Percentiles rank a stretch among this genome's conserved stretches.
These are phyloP conservation scores for Coryphaenoides rupestris DNA, from an alignment of 2,113 vertebrate species.

Conservation along the genomic window DNA sequence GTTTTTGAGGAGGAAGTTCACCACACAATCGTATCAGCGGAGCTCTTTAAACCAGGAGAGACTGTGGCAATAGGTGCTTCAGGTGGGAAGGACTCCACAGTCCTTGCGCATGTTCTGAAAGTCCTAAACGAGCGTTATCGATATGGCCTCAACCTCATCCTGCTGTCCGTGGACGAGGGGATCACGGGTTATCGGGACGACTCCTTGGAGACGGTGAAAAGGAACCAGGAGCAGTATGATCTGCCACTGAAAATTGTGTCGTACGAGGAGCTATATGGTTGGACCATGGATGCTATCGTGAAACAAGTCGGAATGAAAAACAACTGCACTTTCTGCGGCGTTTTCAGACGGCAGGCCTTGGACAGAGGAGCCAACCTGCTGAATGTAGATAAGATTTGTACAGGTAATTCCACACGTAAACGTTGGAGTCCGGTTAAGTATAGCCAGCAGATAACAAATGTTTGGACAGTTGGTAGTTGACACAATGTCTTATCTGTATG, in stretches of 20 bases:
- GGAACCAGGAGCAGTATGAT: constrained; percentile 78
- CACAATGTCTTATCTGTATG: background rate
- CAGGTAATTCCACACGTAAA: constrained; percentile 62
- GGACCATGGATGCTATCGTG: constrained; percentile 87
- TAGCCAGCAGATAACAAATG: too few relatives aligned
- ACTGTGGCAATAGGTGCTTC: constrained; percentile 83
- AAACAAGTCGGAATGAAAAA: constrained; percentile 79
- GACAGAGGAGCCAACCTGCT: constrained; percentile 82
- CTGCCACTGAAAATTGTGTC: constrained; percentile 84
- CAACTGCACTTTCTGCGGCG: constrained; percentile 90
- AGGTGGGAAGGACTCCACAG: constrained; percentile 87
- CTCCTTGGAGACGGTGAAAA: constrained; percentile 82
- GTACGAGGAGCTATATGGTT: constrained; percentile 84
- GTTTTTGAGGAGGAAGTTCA: constrained; percentile 86
- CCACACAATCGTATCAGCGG: constrained; percentile 71
- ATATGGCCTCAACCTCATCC: constrained; percentile 74
- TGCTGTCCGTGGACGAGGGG: constrained; percentile 87
- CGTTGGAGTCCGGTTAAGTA: background rate
- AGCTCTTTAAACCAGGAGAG: constrained; percentile 75
- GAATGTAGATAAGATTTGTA: constrained; percentile 86
- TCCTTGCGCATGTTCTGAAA: constrained; percentile 83
- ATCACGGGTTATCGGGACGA: constrained; percentile 85
- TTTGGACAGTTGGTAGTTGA: background rate
- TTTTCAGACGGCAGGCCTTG: constrained; percentile 83
- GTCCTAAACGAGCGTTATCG: constrained; percentile 75